phyloP scores from a whole-genome alignment of 2,888 invertebrate species.

The Lysandra coridon region DNA sequence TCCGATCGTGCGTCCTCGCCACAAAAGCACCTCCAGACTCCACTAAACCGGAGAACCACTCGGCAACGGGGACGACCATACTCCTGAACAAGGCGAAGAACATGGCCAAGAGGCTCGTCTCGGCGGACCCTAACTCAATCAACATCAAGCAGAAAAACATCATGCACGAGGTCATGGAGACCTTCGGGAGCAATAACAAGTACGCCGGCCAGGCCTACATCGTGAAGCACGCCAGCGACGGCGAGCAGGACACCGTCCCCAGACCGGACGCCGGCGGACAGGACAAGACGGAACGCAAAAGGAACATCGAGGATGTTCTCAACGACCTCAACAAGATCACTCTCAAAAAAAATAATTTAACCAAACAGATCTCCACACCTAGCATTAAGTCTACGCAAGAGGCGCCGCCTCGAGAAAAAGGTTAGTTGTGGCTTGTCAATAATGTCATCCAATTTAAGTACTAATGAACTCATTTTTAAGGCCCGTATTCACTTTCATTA shows the following conservation, averaged over 20 bases:
- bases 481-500: no score
- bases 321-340: conserved; percentile 73
- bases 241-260: conserved; percentile 47
- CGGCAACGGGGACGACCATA: conserved; percentile 69
- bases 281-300: conserved; percentile 58
- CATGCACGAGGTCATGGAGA: conserved; percentile 77
- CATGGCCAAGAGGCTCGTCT: conserved; percentile 69
- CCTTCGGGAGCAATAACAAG: conserved; percentile 64
- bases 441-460: no score
- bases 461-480: no score
- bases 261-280: conserved; percentile 56
- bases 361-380: conserved; percentile 73
- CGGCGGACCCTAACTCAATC: conserved; percentile 69
- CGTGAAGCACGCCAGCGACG: conserved; percentile 65
- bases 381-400: conserved; percentile 69
- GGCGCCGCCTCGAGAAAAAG: conserved; percentile 56
- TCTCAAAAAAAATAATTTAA: conserved; percentile 69
- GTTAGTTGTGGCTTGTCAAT: conserved; percentile 34
- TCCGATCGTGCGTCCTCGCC: conserved; percentile 84
- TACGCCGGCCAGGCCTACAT: conserved; percentile 61
- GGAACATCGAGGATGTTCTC: conserved; percentile 72
- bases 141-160: conserved; percentile 68
- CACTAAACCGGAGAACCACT: conserved; percentile 60
- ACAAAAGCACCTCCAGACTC: conserved; percentile 67
- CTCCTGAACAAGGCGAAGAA: conserved; percentile 72